Evolutionary conservation across 2,113 vertebrate species (phyloP), one percentile per base, ranked within the genome.

Genomic region (Aix galericulata): DNA sequence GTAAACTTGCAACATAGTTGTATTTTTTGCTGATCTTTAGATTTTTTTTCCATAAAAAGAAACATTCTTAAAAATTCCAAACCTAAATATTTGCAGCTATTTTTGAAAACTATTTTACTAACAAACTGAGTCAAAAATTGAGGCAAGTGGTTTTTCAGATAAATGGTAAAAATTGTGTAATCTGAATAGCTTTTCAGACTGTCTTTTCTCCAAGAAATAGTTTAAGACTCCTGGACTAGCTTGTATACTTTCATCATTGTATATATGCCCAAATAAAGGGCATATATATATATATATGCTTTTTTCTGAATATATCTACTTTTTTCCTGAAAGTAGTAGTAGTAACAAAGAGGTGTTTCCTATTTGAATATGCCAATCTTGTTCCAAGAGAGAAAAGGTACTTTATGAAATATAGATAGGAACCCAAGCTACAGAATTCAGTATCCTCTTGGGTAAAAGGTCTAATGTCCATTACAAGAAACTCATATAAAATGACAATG

Each of bases 71-170:
- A 36, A 59, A 89, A 56, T 67, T 50, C 31, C 23, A 55, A 18
- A 36, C 7, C 22, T 44, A 2, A 36, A 6, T 6, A 22, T 44
- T 68, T 44, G 4, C 1, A 8, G 22, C 1, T 82, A 5, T 3
- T 67, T 82, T 82, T 40, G 14, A 1, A 27, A 91, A 68, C 4
- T 22, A 85, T 68, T 93, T 72, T 56, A 64, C 73, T 56, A 36
- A 50, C 40, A 88, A 84, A 78, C 9, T 4, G 62, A 80, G 52
- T 5, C 12, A 67, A 7, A 68, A 64, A 64, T 32, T 26, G 89
- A 72, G 4, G 27, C 1, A 53, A 64, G 2, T 38, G 1, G 18
- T 80, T 88, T 82, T 73, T 88, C 29, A 62, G 15, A 26, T 34
- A 44, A 44, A 38, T 48, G 21, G 38, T 69, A 14, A n/a, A 48